Evolutionary conservation across 2,888 invertebrate species (phyloP).

Genomic region (Anarsia innoxiella): DNA sequence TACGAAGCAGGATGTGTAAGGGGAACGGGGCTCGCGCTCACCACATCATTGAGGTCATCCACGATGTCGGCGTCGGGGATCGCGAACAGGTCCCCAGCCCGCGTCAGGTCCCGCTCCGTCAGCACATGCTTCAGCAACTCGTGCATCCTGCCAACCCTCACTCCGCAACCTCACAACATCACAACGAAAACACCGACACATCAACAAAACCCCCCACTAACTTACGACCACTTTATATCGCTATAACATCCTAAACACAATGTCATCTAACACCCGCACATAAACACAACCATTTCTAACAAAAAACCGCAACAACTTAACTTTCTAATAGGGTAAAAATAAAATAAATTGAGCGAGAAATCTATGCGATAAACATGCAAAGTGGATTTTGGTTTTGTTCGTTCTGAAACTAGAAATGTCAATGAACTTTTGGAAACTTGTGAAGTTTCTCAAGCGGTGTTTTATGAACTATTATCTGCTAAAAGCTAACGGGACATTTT

Average conservation of each 20-base stretch:
- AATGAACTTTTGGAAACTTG: constrained; percentile 21
- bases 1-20: not conserved
- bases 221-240: constrained; percentile 12
- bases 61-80: constrained; percentile 91
- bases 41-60: constrained; percentile 88
- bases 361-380: constrained; percentile 25
- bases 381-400: constrained; percentile 27
- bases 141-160: constrained; percentile 79
- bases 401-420: constrained; percentile 30
- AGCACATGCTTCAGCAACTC: constrained; percentile 93
- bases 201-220: constrained; percentile 25
- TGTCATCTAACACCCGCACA: not conserved
- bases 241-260: constrained; percentile 4
- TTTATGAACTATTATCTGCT: no score
- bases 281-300: constrained; percentile 13
- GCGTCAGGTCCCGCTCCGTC: constrained; percentile 90
- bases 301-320: constrained; percentile 13
- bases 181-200: constrained; percentile 29
- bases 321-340: constrained; percentile 24
- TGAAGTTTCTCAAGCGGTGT: no score
- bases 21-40: constrained; percentile 51
- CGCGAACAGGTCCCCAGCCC: constrained; percentile 93
- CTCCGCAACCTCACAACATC: constrained; percentile 15
- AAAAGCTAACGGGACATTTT: no score
- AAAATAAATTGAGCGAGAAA: constrained; percentile 28